Base-by-base conservation (phyloP, 2,888 invertebrate species). In the Congeria kusceri region DNA sequence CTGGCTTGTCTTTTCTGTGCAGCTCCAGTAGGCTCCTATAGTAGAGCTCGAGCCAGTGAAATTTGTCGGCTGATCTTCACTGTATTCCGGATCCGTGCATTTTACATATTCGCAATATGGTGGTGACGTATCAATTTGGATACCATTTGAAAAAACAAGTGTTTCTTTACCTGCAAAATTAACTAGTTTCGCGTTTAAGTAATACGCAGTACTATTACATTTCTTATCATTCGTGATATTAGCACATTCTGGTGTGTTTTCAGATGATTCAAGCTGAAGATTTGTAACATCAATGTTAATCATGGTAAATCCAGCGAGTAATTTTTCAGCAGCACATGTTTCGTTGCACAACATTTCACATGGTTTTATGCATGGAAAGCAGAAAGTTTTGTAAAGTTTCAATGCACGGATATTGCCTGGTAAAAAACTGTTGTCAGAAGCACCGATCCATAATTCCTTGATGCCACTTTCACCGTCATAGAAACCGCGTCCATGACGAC, bases 21-120 rank as follows among this genome's bases (percentile, higher is more conserved):
- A 84, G 25, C 85, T 81, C 88, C 88, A 88, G 29, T 79, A 84
- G 3, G 83, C 86, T 15, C 84, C 86, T 5, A 88, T 78, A 27
- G 77, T 73, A 20, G 85, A 81, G 62, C 78, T 85, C n/a, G 86
- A 84, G 7, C 88, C 88, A n/a, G 84, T 71, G 32, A 76, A 81
- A 0, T 62, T n/a, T 9, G 84, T 72, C 0, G 85, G 85, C 67
- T 85, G 85, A 59, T 88, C 87, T 39, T 72, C 64, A n/a, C 82
- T 84, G 49, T 86, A 77, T 0, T 77, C 67, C 7, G 89, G 89
- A 59, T 88, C 86, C 7, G 85, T 59, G 64, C 89, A 89, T 63
- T 75, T 77, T 20, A 89, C 80, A 53, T 81, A 86, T 2, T 79
- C 74, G 53, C 83, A 72, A 9, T 29, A 27, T 9, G 89, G 87